A percentile compares a stretch with the other conserved stretches of the same genome.
Conservation (phyloP, 2,888 invertebrate species). For the Cacoxenus indagator region DNA sequence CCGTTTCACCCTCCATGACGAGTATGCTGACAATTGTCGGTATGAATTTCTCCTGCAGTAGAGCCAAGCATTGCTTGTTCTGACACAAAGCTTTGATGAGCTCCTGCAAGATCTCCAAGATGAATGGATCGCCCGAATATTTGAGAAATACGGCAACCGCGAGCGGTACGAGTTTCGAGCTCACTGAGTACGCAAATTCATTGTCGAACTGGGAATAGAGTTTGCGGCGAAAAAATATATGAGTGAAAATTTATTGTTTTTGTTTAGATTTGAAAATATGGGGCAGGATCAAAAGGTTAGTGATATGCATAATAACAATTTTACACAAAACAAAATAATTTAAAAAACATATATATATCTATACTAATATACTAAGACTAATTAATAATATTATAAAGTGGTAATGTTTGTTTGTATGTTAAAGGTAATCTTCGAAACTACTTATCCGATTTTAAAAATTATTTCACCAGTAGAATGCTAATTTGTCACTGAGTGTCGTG, state of each 20-base stretch:
- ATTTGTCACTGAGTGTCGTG: no score
- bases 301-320: no score
- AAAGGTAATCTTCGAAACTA: no score
- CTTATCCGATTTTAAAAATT: no score
- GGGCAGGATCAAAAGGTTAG: background rate
- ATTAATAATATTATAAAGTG: no score
- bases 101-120: slow-evolving; percentile 76
- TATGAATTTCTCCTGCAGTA: slow-evolving; percentile 76
- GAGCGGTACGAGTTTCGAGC: slow-evolving; percentile 76
- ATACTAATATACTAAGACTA: no score
- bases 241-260: no score
- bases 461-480: no score
- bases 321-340: no score
- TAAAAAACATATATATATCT: no score
- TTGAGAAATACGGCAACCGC: slow-evolving; percentile 79
- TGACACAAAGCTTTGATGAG: slow-evolving; percentile 76
- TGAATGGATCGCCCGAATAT: slow-evolving; percentile 76
- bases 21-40: slow-evolving; percentile 77
- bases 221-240: background rate
- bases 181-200: slow-evolving; percentile 75
- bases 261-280: no score
- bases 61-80: slow-evolving; percentile 74
- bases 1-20: slow-evolving; percentile 58
- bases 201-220: slow-evolving; percentile 73
- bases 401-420: no score